Percentiles rank a stretch among this genome's conserved stretches.
phyloP scores from a whole-genome alignment of 2,113 vertebrate species.

The Tenebrosternarchus preto region DNA sequence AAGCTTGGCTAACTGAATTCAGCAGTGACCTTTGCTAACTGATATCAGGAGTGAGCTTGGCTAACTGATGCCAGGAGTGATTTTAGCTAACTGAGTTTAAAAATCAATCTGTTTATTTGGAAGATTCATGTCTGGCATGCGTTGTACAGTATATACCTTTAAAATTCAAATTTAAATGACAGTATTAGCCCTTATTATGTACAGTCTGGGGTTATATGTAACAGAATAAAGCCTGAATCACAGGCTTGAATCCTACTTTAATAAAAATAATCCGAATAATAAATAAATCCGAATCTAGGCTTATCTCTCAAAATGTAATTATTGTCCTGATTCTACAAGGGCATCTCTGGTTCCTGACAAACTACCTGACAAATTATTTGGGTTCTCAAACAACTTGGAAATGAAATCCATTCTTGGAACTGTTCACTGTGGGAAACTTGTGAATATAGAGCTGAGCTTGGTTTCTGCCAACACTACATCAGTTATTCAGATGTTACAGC shows the following conservation, averaged over 20 bases:
- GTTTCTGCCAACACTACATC: not conserved
- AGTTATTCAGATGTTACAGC: not conserved
- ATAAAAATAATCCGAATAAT: conserved; percentile 14
- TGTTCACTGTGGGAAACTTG: not conserved
- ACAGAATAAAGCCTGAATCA: no score
- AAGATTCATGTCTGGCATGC: no score
- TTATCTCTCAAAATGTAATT: conserved; percentile 23
- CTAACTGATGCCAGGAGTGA: no score
- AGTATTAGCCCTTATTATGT: not conserved
- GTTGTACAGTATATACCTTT: no score
- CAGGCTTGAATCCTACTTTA: not conserved
- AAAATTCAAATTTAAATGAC: no score
- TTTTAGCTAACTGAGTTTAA: no score
- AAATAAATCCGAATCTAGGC: conserved; percentile 13
- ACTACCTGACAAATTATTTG: conserved; percentile 17
- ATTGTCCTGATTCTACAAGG: not conserved
- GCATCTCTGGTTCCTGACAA: not conserved
- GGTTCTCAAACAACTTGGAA: not conserved
- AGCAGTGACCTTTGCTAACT: no score
- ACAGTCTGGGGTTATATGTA: not conserved
- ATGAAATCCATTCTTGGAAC: not conserved
- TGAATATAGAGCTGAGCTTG: not conserved
- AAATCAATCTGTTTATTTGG: no score
- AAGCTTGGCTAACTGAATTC: no score
- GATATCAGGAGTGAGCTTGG: no score